Evolutionary conservation across 2,113 vertebrate species (phyloP).

Genomic region (Neolamprologus fasciatus): DNA sequence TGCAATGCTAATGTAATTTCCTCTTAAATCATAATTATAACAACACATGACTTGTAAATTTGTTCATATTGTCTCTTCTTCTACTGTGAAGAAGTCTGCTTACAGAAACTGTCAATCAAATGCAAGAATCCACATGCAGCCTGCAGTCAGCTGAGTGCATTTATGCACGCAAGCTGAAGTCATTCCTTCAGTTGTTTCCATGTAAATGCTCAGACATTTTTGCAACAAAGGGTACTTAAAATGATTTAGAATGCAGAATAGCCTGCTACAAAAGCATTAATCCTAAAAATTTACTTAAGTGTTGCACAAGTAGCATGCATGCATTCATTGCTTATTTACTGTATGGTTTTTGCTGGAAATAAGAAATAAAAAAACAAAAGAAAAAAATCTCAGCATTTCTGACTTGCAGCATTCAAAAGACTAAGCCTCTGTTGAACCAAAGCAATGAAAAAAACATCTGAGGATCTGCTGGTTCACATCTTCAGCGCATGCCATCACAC

Average conservation of each 20-base stretch:
- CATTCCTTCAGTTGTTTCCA: not conserved
- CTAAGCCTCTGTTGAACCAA: not conserved
- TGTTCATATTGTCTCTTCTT: not conserved
- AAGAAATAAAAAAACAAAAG: not conserved
- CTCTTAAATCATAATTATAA: not conserved
- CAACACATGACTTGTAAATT: not conserved
- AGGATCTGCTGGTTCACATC: not conserved
- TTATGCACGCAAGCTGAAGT: not conserved
- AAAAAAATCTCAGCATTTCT: not conserved
- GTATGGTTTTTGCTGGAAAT: not conserved
- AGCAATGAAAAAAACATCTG: not conserved
- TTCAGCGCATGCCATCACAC: not conserved
- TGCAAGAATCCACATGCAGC: not conserved
- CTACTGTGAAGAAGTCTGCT: not conserved
- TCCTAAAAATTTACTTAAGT: not conserved
- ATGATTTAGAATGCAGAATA: not conserved
- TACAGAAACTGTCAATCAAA: not conserved
- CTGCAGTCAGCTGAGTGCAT: not conserved
- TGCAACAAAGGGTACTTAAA: not conserved
- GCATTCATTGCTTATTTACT: not conserved
- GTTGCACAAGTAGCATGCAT: not conserved
- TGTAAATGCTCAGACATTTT: not conserved
- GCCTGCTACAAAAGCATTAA: not conserved
- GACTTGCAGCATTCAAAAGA: not conserved
- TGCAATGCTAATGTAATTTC: not conserved